Evolutionary conservation across 2,797 vertebrate genomes (phyloP).

Genomic region (Ficedula albicollis): DNA sequence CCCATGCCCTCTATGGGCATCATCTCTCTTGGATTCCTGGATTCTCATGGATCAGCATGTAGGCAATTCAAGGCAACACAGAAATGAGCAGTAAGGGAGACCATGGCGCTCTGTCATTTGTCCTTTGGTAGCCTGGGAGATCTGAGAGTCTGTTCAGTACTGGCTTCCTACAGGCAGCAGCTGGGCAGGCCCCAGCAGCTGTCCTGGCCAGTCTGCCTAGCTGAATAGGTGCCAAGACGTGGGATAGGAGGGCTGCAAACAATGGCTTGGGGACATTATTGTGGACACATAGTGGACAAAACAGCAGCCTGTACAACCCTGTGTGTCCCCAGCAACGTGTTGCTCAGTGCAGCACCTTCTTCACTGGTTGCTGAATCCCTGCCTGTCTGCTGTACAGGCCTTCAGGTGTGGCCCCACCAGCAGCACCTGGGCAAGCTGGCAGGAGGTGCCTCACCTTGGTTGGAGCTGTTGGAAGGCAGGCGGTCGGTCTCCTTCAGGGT

Average conservation of each 20-base stretch:
- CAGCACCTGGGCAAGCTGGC: fast-evolving
- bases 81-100: background rate
- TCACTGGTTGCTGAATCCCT: background rate
- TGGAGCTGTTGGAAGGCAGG: slow-evolving; percentile 93
- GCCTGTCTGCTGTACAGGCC: background rate
- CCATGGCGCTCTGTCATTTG: background rate
- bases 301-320: background rate
- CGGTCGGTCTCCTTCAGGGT: slow-evolving; percentile 93
- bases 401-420: background rate
- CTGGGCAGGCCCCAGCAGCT: background rate
- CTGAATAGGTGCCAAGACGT: background rate
- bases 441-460: slow-evolving; percentile 83
- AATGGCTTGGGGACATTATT: background rate
- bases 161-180: background rate
- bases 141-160: background rate
- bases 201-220: background rate
- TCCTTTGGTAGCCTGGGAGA: background rate
- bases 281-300: fast-evolving
- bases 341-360: background rate
- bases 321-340: background rate
- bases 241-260: background rate
- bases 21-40: background rate
- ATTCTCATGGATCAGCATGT: background rate
- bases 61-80: background rate
- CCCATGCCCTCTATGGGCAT: background rate